Evolutionary conservation across 2,888 invertebrate genomes (phyloP).

Genomic region (Magallana nippona): DNA sequence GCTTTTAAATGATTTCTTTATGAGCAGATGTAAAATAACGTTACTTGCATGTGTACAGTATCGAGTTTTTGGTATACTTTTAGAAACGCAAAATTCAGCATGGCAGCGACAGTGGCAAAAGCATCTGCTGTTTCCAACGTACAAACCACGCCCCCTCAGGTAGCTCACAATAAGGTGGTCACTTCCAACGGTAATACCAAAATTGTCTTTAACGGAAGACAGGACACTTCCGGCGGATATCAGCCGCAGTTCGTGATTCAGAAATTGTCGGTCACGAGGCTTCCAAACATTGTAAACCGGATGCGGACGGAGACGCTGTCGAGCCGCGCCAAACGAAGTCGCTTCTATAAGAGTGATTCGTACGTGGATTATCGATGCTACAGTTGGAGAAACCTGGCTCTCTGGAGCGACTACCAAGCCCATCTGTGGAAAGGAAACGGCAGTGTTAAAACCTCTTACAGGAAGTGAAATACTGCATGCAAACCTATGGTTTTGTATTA

Average conservation of each 20-base stretch:
- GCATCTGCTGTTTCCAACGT: background rate
- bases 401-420: conserved; percentile 43
- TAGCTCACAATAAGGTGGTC: background rate
- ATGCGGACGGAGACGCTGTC: conserved; percentile 45
- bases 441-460: conserved; percentile 39
- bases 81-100: conserved; percentile 30
- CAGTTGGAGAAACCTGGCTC: conserved; percentile 43
- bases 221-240: conserved; percentile 10
- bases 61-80: background rate
- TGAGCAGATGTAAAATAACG: background rate
- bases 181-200: background rate
- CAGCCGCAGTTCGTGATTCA: conserved; percentile 33
- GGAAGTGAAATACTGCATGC: conserved; percentile 25
- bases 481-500: background rate
- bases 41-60: too few species aligned
- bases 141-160: conserved; percentile 22
- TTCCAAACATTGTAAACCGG: conserved; percentile 42
- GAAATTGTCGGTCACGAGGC: conserved; percentile 42
- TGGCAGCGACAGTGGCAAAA: conserved; percentile 26
- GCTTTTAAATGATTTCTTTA: too few species aligned
- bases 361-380: conserved; percentile 46
- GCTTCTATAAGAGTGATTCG: conserved; percentile 40
- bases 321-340: conserved; percentile 36
- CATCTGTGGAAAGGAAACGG: conserved; percentile 44
- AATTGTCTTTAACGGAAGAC: conserved; percentile 11